phyloP scores from a whole-genome alignment of 1,140 invertebrate species.

The Atta texana region DNA sequence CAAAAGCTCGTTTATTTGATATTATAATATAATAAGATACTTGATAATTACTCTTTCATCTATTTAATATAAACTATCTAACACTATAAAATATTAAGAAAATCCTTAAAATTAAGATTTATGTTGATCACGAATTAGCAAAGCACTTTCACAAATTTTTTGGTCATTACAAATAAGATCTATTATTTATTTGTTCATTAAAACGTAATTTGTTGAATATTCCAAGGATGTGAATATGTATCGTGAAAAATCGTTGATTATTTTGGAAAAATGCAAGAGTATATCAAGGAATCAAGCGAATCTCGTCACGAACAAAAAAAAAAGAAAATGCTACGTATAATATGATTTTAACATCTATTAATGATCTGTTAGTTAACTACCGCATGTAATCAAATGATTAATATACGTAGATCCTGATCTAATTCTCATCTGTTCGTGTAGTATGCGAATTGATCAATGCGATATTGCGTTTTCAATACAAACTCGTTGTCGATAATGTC shows the following conservation, averaged over 20 bases:
- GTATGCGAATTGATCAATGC: neutral
- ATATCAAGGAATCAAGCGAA: constrained; percentile 5
- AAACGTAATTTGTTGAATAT: neutral
- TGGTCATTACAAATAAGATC: neutral
- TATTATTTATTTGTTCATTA: constrained; percentile 6
- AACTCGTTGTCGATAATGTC: constrained; percentile 25
- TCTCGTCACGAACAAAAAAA: neutral
- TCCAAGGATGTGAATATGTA: neutral
- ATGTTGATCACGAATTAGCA: neutral
- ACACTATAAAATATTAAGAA: neutral
- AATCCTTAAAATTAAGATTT: neutral
- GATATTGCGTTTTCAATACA: neutral
- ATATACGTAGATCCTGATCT: constrained; percentile 21
- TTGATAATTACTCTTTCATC: neutral
- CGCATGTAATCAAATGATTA: neutral
- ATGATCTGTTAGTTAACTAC: neutral
- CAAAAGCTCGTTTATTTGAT: neutral
- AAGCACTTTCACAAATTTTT: neutral
- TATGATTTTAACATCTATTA: neutral
- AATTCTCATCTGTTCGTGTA: neutral
- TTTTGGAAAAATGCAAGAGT: constrained; percentile 40
- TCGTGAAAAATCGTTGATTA: neutral
- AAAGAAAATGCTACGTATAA: neutral
- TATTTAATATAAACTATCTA: neutral
- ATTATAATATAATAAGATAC: neutral